Base-by-base conservation (phyloP, 1,140 invertebrate genomes). In the Atta cephalotes region DNA sequence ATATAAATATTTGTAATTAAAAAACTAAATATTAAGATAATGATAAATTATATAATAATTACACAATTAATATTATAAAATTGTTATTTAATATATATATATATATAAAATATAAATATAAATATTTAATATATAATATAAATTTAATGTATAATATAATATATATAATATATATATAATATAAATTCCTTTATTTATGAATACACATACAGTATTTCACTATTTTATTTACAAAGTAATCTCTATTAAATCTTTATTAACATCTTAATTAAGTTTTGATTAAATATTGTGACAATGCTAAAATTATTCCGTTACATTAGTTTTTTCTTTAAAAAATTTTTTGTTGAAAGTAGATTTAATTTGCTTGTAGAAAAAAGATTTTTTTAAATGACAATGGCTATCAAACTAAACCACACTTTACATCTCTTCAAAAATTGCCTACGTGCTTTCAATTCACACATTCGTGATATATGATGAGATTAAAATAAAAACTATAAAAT, bases 401-500 rank as follows among this genome's bases (percentile, higher is more conserved):
- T 39, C 1, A 60, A 76, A 53, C 12, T 56, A 21, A 21, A 76
- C n/a, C 28, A 58, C 31, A 7, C 31, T 74, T 74, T 74, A 35
- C 6, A 35, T 35, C 28, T 58, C 68, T 71, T 25, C n/a, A n/a
- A 76, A 76, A 58, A 76, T 58, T 76, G 31, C 3, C 14, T 58
- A 14, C 16, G 39, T 45, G 10, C 21, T n/a, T 25, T 45, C 16
- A 62, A 63, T 45, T 21, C 18, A 45, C 1, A 60, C 14, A 77
- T 60, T 76, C 16, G 51, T 0, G 2, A 72, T 39, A 53, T 56
- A 39, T 60, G 14, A n/a, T 0, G 0, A 76, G 31, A 76, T 76
- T 76, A 58, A 76, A 58, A 76, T 76, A 2, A n/a, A 76, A 58
- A 7, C 10, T 68, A 21, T 68, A 2, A 68, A 68, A 68, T 68